phyloP scores from a whole-genome alignment of 2,888 invertebrate genomes.

The Dromius quadrimaculatus region DNA sequence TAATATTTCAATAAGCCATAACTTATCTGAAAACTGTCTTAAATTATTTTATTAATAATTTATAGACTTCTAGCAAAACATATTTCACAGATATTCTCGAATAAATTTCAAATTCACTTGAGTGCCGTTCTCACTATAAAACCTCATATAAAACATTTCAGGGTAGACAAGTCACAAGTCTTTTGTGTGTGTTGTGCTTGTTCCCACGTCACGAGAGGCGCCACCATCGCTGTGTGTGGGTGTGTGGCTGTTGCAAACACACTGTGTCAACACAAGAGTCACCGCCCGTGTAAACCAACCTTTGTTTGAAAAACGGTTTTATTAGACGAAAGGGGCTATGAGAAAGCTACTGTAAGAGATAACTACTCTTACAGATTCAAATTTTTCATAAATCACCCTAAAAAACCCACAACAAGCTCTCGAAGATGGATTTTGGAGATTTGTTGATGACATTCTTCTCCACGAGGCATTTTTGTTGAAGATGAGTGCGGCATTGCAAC shows the following conservation, averaged over 20 bases:
- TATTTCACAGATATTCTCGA: background rate
- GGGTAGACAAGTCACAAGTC: constrained; percentile 1
- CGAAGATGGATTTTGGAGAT: no score
- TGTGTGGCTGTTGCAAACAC: constrained; percentile 36
- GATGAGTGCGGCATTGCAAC: constrained; percentile 21
- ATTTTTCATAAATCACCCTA: no score
- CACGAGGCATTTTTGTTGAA: background rate
- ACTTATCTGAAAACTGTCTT: background rate
- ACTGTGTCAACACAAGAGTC: constrained; percentile 39
- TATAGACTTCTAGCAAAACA: background rate
- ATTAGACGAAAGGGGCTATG: background rate
- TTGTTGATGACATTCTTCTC: no score
- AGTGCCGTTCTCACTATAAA: background rate
- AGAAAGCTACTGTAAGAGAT: no score
- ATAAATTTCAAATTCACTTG: background rate
- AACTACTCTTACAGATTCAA: no score
- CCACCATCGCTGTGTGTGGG: constrained; percentile 39
- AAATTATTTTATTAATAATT: background rate
- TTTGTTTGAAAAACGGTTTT: constrained; percentile 15
- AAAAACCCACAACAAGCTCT: no score
- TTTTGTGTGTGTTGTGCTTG: constrained; percentile 8
- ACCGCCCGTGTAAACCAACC: constrained; percentile 11
- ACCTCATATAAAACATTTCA: background rate
- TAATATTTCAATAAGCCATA: background rate
- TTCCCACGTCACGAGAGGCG: constrained; percentile 40